Conservation (phyloP, 1,140 invertebrate species). For the Conus ventricosus region DNA sequence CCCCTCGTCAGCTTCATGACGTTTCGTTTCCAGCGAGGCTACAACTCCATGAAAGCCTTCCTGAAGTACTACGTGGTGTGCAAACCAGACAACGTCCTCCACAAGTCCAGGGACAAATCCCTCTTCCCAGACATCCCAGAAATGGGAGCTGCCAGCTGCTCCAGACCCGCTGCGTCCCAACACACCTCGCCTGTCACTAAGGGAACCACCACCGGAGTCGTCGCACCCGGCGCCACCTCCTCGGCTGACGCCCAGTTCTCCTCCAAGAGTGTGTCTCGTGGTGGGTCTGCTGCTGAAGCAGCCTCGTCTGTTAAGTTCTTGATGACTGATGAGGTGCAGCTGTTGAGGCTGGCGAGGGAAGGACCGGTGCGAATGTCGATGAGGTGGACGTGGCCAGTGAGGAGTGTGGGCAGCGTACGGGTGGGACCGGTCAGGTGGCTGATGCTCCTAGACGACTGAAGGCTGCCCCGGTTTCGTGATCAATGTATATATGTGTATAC, state of each 20-base stretch:
- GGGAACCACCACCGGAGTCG: not conserved
- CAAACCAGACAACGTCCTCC: conserved; percentile 3
- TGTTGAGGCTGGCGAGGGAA: no score
- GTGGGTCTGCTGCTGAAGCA: no score
- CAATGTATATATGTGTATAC: not conserved
- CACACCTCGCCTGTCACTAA: not conserved
- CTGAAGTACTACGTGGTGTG: conserved; percentile 49
- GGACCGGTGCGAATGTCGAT: no score
- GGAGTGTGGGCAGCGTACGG: not conserved
- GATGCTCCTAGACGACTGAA: not conserved
- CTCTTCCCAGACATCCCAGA: not conserved
- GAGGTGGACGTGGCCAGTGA: not conserved
- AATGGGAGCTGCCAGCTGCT: not conserved
- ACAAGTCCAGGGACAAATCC: not conserved
- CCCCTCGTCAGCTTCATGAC: no score
- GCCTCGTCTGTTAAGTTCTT: not conserved
- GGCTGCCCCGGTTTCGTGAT: not conserved
- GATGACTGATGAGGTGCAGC: not conserved
- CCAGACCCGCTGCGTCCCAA: no score
- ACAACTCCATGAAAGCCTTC: conserved; percentile 45
- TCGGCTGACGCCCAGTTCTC: not conserved
- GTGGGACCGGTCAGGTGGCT: no score
- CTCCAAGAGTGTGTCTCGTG: not conserved
- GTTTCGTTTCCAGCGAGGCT: conserved; percentile 49
- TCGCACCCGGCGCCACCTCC: not conserved